Evolutionary conservation across 2,797 vertebrate genomes (phyloP).

Genomic region (Gymnopithys bicolor): DNA sequence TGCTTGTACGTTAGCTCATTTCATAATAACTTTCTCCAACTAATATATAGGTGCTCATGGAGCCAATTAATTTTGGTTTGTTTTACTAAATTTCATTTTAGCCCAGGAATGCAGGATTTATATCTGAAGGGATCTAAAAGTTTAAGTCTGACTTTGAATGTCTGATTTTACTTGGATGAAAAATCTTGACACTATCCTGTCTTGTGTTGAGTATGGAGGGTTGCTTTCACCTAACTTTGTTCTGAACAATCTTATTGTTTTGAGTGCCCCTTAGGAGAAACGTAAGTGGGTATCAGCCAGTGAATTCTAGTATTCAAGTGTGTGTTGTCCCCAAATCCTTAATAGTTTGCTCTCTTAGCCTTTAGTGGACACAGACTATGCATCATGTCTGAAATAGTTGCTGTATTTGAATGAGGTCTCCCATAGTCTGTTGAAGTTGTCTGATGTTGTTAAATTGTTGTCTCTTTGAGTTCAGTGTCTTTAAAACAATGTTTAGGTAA

Average conservation of each 20-base stretch:
- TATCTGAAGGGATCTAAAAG: not conserved
- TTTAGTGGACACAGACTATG: not conserved
- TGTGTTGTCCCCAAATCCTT: not conserved
- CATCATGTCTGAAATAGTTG: not conserved
- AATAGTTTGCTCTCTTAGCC: not conserved
- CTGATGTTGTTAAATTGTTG: not conserved
- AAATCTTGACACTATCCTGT: not conserved
- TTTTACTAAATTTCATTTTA: not conserved
- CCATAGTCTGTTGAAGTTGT: not conserved
- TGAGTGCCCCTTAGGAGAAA: not conserved
- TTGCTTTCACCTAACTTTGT: not conserved
- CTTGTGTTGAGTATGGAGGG: not conserved
- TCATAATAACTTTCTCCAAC: not conserved
- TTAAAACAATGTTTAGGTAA: not conserved
- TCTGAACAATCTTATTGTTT: not conserved
- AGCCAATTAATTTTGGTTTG: not conserved
- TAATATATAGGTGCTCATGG: not conserved
- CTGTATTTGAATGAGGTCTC: not conserved
- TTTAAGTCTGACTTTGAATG: not conserved
- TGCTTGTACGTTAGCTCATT: not conserved
- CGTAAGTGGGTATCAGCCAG: not conserved
- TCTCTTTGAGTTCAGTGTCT: not conserved
- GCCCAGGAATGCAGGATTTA: not conserved
- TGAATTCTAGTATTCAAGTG: not conserved
- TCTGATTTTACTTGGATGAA: not conserved